Conservation (phyloP, 1,140 invertebrate species). For the Drosophila micromelanica region DNA sequence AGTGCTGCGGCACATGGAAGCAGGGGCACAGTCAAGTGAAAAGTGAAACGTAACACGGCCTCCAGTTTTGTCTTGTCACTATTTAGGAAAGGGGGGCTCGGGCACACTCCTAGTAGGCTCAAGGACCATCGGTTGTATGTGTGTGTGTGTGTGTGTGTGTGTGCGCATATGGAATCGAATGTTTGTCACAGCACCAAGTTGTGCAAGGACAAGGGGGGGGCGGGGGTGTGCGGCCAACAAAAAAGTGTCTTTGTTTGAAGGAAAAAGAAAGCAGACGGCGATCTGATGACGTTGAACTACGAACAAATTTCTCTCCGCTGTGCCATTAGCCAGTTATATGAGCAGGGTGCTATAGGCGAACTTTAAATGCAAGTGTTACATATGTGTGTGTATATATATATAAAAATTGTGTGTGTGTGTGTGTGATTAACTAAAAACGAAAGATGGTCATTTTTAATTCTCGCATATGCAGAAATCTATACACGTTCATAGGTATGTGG, state of each 20-base stretch:
- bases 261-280: constrained; percentile 68
- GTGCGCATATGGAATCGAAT: constrained; percentile 12
- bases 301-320: constrained; percentile 53
- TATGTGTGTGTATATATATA: neutral
- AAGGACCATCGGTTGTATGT: constrained; percentile 38
- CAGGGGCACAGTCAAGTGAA: constrained; percentile 45
- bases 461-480: constrained; percentile 28
- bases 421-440: constrained; percentile 11
- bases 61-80: constrained; percentile 41
- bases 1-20: neutral
- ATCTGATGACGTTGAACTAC: constrained; percentile 75
- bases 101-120: constrained; percentile 37
- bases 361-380: neutral
- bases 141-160: constrained; percentile 26
- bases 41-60: constrained; percentile 74
- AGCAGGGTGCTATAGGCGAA: constrained; percentile 8
- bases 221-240: neutral
- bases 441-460: constrained; percentile 16
- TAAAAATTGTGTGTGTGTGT: constrained; percentile 6
- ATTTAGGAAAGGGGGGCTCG: constrained; percentile 28
- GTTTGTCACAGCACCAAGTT: constrained; percentile 13
- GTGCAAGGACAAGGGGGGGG: constrained; percentile 23
- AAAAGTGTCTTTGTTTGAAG: constrained; percentile 62
- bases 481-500: constrained; percentile 42
- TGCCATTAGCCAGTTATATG: constrained; percentile 21